phyloP scores from a whole-genome alignment of 1,140 invertebrate genomes.

The Rhagoletis zephyria region DNA sequence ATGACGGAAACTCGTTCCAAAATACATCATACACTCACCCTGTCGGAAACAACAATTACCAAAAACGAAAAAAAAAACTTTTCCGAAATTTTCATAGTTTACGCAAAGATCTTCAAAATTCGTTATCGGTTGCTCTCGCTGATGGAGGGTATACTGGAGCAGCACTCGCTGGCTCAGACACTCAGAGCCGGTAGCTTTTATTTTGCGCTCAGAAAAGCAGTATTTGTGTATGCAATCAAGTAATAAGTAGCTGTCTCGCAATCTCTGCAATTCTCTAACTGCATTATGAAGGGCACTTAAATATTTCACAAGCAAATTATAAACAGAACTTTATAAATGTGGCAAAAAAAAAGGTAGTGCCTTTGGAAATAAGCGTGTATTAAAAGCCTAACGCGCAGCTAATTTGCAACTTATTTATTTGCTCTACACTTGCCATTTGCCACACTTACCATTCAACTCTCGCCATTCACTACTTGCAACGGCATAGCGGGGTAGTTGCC shows the following conservation, averaged over 20 bases:
- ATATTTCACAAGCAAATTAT: not conserved
- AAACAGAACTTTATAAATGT: not conserved
- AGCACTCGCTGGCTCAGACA: no score
- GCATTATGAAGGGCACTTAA: not conserved
- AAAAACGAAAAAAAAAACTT: no score
- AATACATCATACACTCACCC: no score
- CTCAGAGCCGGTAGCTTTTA: no score
- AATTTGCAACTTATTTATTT: conserved; percentile 50
- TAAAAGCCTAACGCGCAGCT: conserved; percentile 29
- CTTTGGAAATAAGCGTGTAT: not conserved
- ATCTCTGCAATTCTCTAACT: not conserved
- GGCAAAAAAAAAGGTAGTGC: not conserved
- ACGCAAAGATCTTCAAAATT: no score
- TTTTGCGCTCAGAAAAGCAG: not conserved
- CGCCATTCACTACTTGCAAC: conserved; percentile 8
- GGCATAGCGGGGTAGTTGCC: not conserved
- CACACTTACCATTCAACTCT: not conserved
- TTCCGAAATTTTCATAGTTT: no score
- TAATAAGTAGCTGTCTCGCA: not conserved
- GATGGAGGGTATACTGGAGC: no score
- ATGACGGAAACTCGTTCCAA: no score
- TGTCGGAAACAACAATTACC: no score
- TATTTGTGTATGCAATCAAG: not conserved
- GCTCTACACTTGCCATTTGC: conserved; percentile 27
- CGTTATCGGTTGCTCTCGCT: no score